A percentile compares a stretch with the other conserved stretches of the same genome.
phyloP scores from a whole-genome alignment of 2,113 vertebrate species.

The Phyllostomus discolor region DNA sequence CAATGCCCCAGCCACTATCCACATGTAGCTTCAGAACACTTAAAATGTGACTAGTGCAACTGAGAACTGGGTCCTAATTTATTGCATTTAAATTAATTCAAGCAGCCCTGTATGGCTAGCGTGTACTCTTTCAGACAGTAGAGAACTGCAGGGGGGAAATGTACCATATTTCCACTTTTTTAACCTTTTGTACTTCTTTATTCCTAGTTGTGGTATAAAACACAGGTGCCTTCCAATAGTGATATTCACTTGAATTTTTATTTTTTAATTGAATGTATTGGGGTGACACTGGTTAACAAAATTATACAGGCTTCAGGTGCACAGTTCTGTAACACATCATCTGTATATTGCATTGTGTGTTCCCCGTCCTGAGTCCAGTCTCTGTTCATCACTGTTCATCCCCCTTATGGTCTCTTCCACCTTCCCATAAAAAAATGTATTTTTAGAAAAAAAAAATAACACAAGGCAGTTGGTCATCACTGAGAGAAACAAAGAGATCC shows the following conservation, averaged over 20 bases:
- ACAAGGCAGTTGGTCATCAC: neutral
- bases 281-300: too few relatives aligned
- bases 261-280: too few relatives aligned
- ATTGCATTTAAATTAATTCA: neutral
- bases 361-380: too few relatives aligned
- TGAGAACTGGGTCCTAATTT: neutral
- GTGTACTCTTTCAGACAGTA: neutral
- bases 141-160: neutral
- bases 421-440: neutral
- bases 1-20: neutral
- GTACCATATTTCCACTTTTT: neutral
- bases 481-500: neutral
- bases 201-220: neutral
- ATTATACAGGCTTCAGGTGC: too few relatives aligned
- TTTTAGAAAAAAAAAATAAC: neutral
- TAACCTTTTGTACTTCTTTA: neutral
- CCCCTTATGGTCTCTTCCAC: too few relatives aligned
- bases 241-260: neutral
- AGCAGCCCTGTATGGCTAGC: neutral
- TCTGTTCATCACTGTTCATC: too few relatives aligned
- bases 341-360: too few relatives aligned
- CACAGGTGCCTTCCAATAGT: neutral
- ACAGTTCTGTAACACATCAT: too few relatives aligned
- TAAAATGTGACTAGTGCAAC: neutral
- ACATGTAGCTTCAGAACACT: neutral